Conservation (phyloP, 1,140 invertebrate species). For the Aphelenchoides besseyi region DNA sequence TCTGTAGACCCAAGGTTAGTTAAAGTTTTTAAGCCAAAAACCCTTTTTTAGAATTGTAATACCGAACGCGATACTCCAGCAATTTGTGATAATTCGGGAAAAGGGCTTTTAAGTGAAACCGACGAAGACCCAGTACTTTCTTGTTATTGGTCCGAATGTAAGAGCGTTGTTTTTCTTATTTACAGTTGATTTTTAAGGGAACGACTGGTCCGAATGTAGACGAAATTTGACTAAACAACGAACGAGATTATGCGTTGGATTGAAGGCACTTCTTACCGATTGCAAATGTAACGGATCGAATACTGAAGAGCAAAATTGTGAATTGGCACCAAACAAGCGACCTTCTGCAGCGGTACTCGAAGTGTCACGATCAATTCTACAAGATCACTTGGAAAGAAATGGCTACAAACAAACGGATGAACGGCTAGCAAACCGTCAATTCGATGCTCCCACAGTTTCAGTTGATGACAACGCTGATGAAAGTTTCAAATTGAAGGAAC, state of each 20-base stretch:
- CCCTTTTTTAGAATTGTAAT: slow-evolving; percentile 2
- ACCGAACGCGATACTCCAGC: slow-evolving; percentile 1
- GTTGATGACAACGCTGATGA: not conserved
- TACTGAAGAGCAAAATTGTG: slow-evolving; percentile 28
- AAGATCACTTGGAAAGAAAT: slow-evolving; percentile 7
- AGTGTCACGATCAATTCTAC: slow-evolving; percentile 29
- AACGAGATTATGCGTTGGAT: slow-evolving; percentile 36
- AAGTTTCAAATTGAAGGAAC: slow-evolving; percentile 14
- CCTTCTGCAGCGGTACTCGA: slow-evolving; percentile 24
- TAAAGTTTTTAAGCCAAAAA: slow-evolving; percentile 6
- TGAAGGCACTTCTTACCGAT: slow-evolving; percentile 33
- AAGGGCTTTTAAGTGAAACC: not conserved
- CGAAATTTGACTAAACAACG: slow-evolving; percentile 27
- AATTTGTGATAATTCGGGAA: not conserved
- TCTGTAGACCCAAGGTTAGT: slow-evolving; percentile 18
- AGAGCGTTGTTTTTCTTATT: too few relatives aligned
- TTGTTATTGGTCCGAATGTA: slow-evolving; percentile 37
- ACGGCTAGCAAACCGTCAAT: not conserved
- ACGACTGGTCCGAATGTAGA: slow-evolving; percentile 32
- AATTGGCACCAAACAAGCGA: slow-evolving; percentile 23
- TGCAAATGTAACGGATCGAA: slow-evolving; percentile 36
- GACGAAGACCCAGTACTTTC: slow-evolving; percentile 35
- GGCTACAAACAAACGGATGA: not conserved
- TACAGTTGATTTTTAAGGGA: too few relatives aligned
- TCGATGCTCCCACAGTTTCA: not conserved